These are phyloP conservation scores for Ifrita kowaldi DNA, from an alignment of 2,113 vertebrate species.

Conservation along the genomic window DNA sequence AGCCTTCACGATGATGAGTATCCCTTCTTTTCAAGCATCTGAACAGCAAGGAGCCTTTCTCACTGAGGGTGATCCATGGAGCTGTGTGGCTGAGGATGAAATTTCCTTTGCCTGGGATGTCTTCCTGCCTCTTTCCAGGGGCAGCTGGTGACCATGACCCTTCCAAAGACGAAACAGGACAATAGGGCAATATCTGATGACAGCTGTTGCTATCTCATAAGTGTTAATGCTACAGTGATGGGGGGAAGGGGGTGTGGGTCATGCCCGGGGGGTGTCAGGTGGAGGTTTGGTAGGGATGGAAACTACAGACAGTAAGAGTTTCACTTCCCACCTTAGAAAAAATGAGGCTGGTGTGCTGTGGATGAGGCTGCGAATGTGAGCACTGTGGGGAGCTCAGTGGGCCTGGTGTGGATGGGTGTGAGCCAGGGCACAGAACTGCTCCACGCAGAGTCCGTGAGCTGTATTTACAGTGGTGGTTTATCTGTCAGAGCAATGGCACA, in stretches of 20 bases:
- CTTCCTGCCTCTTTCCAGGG: background rate
- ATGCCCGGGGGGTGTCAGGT: background rate
- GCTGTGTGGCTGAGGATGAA: background rate
- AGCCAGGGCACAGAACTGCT: background rate
- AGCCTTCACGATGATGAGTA: background rate
- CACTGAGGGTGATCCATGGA: background rate
- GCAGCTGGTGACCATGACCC: rapidly evolving
- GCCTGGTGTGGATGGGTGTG: background rate
- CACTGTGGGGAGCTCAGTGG: background rate
- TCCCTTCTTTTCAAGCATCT: background rate
- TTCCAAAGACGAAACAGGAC: background rate
- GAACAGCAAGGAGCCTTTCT: background rate
- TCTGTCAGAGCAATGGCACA: background rate
- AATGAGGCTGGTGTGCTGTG: background rate
- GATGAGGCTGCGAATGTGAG: background rate
- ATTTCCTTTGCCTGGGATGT: background rate
- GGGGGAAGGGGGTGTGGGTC: background rate
- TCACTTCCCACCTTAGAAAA: background rate
- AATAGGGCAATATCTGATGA: background rate
- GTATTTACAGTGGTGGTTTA: background rate
- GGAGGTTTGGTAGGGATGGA: background rate
- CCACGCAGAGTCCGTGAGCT: rapidly evolving
- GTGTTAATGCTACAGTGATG: background rate
- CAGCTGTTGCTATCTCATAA: background rate
- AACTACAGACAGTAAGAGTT: background rate